Conservation (phyloP, 2,113 vertebrate species). For the Prionailurus bengalensis region DNA sequence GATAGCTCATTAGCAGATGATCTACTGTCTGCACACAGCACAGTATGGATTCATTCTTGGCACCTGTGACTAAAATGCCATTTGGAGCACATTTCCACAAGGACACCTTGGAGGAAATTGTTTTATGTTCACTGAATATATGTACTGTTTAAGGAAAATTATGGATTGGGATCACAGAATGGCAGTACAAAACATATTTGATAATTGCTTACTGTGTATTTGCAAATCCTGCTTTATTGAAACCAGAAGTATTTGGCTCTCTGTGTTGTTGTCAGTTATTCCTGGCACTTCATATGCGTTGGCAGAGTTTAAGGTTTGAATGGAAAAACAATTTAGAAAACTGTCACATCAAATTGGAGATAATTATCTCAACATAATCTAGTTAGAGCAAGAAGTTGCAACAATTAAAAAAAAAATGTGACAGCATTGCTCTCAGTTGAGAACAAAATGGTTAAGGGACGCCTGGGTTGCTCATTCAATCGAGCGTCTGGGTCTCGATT, state of each 20-base stretch:
- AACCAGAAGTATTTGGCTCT: slow-evolving; percentile 28
- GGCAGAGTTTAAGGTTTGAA: slow-evolving; percentile 58
- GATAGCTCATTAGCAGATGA: slow-evolving; percentile 61
- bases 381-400: slow-evolving; percentile 52
- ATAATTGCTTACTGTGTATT: slow-evolving; percentile 48
- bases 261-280: background rate
- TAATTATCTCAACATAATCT: slow-evolving; percentile 69
- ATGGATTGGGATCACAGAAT: background rate
- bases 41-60: slow-evolving; percentile 34
- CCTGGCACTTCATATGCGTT: slow-evolving; percentile 66
- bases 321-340: slow-evolving; percentile 66
- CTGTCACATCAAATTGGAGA: slow-evolving; percentile 66
- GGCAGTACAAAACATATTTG: background rate
- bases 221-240: slow-evolving; percentile 46
- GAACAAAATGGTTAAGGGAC: background rate
- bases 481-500: too few species aligned
- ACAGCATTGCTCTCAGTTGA: background rate
- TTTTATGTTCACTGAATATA: slow-evolving; percentile 19
- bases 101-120: slow-evolving; percentile 46
- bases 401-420: background rate
- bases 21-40: background rate
- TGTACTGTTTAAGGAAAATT: background rate
- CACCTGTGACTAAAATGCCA: slow-evolving; percentile 57
- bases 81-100: slow-evolving; percentile 54
- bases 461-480: too few species aligned